Evolutionary conservation across 1,140 invertebrate species (phyloP).

Genomic region (Chrysomallon squamiferum): DNA sequence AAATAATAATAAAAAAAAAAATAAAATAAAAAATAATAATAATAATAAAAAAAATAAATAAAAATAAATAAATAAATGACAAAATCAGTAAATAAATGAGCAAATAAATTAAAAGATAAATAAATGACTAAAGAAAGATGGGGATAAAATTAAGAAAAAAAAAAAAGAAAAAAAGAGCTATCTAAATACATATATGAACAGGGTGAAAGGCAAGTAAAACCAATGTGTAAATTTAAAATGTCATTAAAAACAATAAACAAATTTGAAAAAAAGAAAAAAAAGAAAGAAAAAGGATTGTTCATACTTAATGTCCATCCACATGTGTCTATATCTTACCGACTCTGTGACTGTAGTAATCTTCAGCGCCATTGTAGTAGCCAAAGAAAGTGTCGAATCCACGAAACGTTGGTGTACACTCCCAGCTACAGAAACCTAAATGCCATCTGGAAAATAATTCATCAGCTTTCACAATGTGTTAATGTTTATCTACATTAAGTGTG

Average conservation of each 20-base stretch:
- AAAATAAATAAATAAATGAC: slow-evolving; percentile 2
- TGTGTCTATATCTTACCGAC: slow-evolving; percentile 1
- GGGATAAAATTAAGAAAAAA: too few relatives aligned
- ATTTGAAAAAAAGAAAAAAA: too few relatives aligned
- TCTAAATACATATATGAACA: background rate
- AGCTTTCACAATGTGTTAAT: too few relatives aligned
- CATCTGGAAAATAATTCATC: too few relatives aligned
- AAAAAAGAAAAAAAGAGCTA: too few relatives aligned
- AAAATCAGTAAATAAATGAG: too few relatives aligned
- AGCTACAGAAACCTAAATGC: slow-evolving; percentile 64
- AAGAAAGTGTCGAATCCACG: slow-evolving; percentile 65
- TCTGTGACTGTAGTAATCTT: slow-evolving; percentile 51
- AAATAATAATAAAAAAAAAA: background rate
- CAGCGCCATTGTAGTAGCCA: slow-evolving; percentile 60
- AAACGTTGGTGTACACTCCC: slow-evolving; percentile 59
- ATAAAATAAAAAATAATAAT: background rate
- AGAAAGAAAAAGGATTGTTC: too few relatives aligned
- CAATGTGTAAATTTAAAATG: background rate
- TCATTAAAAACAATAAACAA: background rate
- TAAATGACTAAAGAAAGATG: too few relatives aligned
- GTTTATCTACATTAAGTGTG: too few relatives aligned
- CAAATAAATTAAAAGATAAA: too few relatives aligned
- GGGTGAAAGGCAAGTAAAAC: background rate
- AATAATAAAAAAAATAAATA: slow-evolving; percentile 4
- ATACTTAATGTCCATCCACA: too few relatives aligned